phyloP scores from a whole-genome alignment of 2,113 vertebrate genomes.

The Myrmecobius fasciatus region DNA sequence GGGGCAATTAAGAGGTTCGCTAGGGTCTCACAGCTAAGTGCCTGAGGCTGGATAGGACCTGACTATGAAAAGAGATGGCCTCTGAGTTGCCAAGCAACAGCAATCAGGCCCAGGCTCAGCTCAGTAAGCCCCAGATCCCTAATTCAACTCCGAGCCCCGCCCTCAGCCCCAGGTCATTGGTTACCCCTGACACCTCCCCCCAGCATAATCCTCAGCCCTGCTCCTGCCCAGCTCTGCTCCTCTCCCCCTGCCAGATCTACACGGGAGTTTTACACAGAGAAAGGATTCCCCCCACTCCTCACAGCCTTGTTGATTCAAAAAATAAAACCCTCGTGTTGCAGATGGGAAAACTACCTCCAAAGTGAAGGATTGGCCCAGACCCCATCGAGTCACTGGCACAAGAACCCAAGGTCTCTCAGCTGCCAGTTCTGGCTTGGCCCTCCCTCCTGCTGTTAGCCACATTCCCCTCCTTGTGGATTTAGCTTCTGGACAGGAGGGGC shows the following conservation, averaged over 20 bases:
- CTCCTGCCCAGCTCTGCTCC: background rate
- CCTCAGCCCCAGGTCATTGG: background rate
- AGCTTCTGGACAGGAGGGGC: background rate
- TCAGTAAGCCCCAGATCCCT: background rate
- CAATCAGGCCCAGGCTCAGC: background rate
- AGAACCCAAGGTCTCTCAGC: background rate
- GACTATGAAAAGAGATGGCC: background rate
- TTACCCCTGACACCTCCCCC: background rate
- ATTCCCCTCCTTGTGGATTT: background rate
- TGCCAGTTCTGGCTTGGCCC: background rate
- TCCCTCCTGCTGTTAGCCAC: background rate
- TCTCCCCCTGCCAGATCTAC: background rate
- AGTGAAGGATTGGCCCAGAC: background rate
- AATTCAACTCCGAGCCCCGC: no score
- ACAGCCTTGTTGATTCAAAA: background rate
- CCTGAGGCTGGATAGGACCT: background rate
- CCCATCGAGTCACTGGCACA: background rate
- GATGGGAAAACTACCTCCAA: background rate
- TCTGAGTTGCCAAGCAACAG: background rate
- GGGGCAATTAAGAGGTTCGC: background rate
- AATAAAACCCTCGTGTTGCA: background rate
- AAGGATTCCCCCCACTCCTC: background rate
- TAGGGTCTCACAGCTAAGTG: background rate
- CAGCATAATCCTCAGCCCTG: background rate
- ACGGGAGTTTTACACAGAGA: background rate